Evolutionary conservation across 2,113 vertebrate genomes (phyloP), one percentile per base, ranked within the genome.

Genomic region (Etheostoma spectabile): DNA sequence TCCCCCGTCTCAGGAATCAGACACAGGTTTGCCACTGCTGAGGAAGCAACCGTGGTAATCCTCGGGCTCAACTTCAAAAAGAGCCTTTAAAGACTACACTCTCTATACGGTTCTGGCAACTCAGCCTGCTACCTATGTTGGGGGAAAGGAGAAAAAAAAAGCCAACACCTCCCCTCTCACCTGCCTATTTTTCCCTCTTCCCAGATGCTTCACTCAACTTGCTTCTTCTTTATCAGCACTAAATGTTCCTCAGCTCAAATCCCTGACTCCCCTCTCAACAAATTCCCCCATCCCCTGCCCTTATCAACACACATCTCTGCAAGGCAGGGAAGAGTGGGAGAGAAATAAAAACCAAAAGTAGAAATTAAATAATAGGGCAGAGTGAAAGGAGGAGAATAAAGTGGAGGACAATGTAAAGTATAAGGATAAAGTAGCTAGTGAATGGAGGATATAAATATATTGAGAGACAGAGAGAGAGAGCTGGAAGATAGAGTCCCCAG

Each of bases 51-150:
- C 82, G 59, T 80, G 86, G 63, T 93, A 94, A 95, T 94, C 93
- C 92, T 91, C 68, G 8, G 89, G 92, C 91, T 93, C 93, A 89
- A 89, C 93, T 95, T 93, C 92, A 93, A 93, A 94, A 93, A 92
- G 86, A 88, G 79, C 80, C 91, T 92, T 87, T 85, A 91, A 93
- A 93, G 92, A 91, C 87, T 79, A 82, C 89, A 88, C 86, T 86
- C 87, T 82, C 87, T 85, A 10, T 42, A 49, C 71, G 45, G 90
- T 87, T 90, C 84, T 84, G 86, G 89, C 86, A 91, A 92, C 53
- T 91, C 83, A 86, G 86, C 82, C 77, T 35, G 80, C 66, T 88
- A 78, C 82, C 80, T 74, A 76, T 77, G 86, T 84, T 87, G 73
- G 62, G 56, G 67, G 30, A 59, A 59, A 55, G 45, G 18, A 6